Percentiles rank a stretch among this genome's conserved stretches.
phyloP scores from a whole-genome alignment of 2,797 vertebrate species.

The Tinamus major region DNA sequence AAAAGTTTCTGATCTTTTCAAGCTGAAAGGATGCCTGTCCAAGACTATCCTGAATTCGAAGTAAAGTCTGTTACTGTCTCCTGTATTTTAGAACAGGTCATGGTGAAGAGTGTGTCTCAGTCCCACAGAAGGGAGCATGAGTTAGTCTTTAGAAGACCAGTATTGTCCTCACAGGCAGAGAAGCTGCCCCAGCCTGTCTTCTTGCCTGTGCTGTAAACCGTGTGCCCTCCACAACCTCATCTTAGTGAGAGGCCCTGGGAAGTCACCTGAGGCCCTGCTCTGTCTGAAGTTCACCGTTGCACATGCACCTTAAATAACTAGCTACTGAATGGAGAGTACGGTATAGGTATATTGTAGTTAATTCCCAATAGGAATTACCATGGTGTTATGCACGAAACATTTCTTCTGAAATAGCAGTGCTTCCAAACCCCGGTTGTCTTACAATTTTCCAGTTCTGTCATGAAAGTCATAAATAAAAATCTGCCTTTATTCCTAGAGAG shows the following conservation, averaged over 20 bases:
- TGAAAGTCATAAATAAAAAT: slow-evolving; percentile 6
- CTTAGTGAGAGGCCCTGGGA: background rate
- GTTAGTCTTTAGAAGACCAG: background rate
- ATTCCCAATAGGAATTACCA: background rate
- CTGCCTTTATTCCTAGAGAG: background rate
- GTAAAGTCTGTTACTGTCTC: background rate
- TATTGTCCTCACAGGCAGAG: background rate
- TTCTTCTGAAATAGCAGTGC: background rate
- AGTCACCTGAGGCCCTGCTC: background rate
- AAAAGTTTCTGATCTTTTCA: background rate
- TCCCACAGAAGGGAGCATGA: background rate
- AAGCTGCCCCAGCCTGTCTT: background rate
- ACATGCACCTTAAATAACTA: background rate
- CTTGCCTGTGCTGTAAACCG: background rate
- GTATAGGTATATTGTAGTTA: background rate
- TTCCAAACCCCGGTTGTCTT: background rate
- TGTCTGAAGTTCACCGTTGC: background rate
- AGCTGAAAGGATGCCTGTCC: background rate
- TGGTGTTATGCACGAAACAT: background rate
- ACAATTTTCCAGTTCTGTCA: background rate
- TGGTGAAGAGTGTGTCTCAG: background rate
- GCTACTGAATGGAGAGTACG: background rate
- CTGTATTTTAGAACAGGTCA: background rate
- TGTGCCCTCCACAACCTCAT: background rate
- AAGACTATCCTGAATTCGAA: background rate